Conservation (phyloP, 2,888 invertebrate genomes). For the Cheilosia vernalis region DNA sequence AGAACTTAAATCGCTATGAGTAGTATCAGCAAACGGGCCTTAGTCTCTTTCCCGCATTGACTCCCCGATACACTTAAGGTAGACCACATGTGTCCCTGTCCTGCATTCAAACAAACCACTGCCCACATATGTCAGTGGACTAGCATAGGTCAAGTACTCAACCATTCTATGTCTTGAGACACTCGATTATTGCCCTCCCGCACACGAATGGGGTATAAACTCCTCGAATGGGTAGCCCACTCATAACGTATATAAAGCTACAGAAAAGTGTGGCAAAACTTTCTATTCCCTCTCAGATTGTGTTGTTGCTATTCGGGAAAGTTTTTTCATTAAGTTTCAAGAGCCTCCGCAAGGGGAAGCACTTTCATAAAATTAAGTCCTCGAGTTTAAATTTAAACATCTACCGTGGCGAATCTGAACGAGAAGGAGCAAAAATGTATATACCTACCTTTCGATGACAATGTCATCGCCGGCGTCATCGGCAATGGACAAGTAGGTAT, state of each 20-base stretch:
- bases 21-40: too few relatives aligned
- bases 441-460: neutral
- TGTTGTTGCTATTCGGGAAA: slow-evolving; percentile 6
- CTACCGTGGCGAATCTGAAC: neutral
- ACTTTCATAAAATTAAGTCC: slow-evolving; percentile 36
- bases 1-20: too few relatives aligned
- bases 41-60: too few relatives aligned
- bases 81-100: neutral
- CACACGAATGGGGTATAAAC: neutral
- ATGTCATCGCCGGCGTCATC: neutral
- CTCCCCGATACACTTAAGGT: too few relatives aligned
- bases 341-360: neutral
- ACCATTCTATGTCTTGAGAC: neutral
- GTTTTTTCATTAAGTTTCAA: slow-evolving; percentile 51
- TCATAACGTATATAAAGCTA: neutral
- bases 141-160: neutral
- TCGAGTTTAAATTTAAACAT: slow-evolving; percentile 30
- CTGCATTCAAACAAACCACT: neutral
- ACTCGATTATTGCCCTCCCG: neutral
- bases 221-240: neutral
- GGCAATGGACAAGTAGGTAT: slow-evolving; percentile 5
- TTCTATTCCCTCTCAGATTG: neutral
- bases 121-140: neutral
- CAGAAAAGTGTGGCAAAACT: neutral
- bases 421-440: slow-evolving; percentile 2